These are phyloP conservation scores for Gorsachius goisagi DNA, from an alignment of 2,113 vertebrate species.

Conservation along the genomic window DNA sequence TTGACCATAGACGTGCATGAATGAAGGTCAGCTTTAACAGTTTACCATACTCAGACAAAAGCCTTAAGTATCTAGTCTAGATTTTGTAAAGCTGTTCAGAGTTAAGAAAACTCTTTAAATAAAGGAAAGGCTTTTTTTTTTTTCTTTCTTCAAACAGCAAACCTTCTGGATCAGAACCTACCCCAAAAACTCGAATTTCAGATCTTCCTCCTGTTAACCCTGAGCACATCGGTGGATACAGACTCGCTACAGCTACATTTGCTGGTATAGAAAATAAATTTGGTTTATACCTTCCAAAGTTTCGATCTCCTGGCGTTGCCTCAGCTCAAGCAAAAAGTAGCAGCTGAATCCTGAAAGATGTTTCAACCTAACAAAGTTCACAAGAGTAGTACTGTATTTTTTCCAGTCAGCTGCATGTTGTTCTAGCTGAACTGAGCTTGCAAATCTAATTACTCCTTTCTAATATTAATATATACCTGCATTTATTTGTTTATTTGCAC, in stretches of 20 bases:
- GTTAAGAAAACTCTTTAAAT: background rate
- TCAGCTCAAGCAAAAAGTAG: conserved; percentile 71
- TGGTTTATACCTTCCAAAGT: conserved; percentile 93
- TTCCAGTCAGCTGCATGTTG: conserved; percentile 76
- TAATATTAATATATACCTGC: conserved; percentile 50
- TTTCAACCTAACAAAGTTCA: background rate
- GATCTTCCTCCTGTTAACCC: conserved; percentile 86
- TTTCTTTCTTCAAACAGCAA: conserved; percentile 77
- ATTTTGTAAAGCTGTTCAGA: background rate
- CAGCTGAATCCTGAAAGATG: conserved; percentile 32
- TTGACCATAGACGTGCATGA: background rate
- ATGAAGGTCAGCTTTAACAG: background rate
- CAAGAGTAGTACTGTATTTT: conserved; percentile 28
- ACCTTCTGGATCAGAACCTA: conserved; percentile 83
- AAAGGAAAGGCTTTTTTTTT: background rate
- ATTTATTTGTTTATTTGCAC: conserved; percentile 73
- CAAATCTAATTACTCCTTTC: conserved; percentile 58
- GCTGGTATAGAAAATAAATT: conserved; percentile 96
- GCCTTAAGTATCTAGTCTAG: background rate
- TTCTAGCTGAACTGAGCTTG: conserved; percentile 67
- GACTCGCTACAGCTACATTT: conserved; percentile 90
- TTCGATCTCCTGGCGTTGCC: conserved; percentile 73
- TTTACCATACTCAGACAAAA: background rate
- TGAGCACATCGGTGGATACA: conserved; percentile 93
- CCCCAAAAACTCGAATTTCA: conserved; percentile 78